Evolutionary conservation across 2,888 invertebrate genomes (phyloP).

Genomic region (Timema cristinae): DNA sequence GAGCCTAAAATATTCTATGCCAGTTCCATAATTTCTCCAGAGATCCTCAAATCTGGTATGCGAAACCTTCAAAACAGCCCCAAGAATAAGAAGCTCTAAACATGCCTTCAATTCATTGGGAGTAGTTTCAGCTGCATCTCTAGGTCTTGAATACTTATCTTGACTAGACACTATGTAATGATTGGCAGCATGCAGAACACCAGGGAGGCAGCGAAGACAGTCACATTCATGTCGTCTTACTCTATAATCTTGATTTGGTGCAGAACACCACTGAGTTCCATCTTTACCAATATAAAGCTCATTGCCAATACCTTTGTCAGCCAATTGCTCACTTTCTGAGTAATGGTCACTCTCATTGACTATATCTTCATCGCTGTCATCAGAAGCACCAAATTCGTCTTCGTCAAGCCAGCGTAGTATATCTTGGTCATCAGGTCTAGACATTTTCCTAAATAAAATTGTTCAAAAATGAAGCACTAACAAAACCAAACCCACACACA

Average conservation of each 20-base stretch:
- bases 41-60: slow-evolving; percentile 1
- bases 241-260: background rate
- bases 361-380: background rate
- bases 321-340: background rate
- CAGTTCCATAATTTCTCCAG: slow-evolving; percentile 6
- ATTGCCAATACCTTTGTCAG: background rate
- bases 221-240: background rate
- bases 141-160: background rate
- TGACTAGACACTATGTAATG: background rate
- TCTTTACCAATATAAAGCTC: background rate
- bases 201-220: background rate
- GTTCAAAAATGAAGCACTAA: no score
- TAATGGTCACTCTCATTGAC: background rate
- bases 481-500: no score
- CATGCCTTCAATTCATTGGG: background rate
- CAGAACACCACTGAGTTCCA: slow-evolving; percentile 5
- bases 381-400: background rate
- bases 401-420: background rate
- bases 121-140: background rate
- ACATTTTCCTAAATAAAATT: no score
- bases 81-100: background rate
- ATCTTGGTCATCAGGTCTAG: no score
- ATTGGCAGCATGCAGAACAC: background rate
- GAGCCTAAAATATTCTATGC: background rate
- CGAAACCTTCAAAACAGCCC: background rate